phyloP scores from a whole-genome alignment of 2,888 invertebrate species.

The Anarsia innoxiella region DNA sequence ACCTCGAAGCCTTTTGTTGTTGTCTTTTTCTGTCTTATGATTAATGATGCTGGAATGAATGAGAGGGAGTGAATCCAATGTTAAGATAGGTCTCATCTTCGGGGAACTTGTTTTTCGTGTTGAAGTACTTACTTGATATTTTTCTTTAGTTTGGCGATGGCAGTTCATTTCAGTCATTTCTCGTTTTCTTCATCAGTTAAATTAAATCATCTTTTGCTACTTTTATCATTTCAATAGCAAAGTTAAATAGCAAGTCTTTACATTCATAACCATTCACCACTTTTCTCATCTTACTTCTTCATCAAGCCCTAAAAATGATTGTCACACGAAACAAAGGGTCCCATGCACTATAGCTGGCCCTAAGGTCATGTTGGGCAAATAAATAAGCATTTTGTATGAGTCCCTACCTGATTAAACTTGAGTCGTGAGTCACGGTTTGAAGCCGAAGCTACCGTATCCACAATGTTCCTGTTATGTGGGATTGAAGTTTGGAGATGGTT shows the following conservation, averaged over 20 bases:
- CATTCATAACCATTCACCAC: too few relatives aligned
- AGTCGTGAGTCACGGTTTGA: conserved; percentile 69
- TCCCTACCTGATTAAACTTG: conserved; percentile 57
- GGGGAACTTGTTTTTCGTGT: too few relatives aligned
- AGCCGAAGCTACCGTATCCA: conserved; percentile 48
- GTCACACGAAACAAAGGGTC: conserved; percentile 34
- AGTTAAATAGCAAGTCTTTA: too few relatives aligned
- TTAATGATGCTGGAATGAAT: background rate
- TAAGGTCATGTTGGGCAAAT: conserved; percentile 53
- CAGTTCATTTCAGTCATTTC: too few relatives aligned
- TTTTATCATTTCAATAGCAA: too few relatives aligned
- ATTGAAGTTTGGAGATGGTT: conserved; percentile 6
- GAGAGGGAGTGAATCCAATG: too few relatives aligned
- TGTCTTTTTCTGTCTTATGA: background rate
- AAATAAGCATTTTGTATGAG: conserved; percentile 64
- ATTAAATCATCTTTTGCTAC: too few relatives aligned
- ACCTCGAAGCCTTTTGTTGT: conserved; percentile 50
- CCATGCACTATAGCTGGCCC: conserved; percentile 30
- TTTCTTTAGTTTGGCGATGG: too few relatives aligned
- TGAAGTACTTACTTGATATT: too few relatives aligned
- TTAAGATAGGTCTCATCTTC: too few relatives aligned
- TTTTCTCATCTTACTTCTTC: too few relatives aligned
- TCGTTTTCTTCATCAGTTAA: too few relatives aligned
- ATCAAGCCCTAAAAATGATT: conserved; percentile 28
- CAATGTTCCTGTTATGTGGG: conserved; percentile 4